Evolutionary conservation across 2,113 vertebrate genomes (phyloP), one percentile per base, ranked within the genome.

Genomic region (Orientallactaga bullata): DNA sequence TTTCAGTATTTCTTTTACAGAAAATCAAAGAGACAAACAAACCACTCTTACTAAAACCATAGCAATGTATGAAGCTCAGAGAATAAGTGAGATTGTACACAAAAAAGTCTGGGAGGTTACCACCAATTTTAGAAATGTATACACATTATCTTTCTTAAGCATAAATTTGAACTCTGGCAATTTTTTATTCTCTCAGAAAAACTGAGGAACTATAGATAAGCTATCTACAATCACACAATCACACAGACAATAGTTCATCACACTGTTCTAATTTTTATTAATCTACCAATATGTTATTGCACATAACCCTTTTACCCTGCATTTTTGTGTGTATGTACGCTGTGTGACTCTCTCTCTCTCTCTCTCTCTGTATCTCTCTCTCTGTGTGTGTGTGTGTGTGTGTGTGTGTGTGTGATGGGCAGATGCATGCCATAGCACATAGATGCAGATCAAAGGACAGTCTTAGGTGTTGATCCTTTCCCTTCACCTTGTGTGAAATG

Each of bases 1-100:
- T 42, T 85, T 73, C 51, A 74, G 2, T 85, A 69, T 73, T 85
- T 35, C 30, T 83, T 68, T 35, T 80, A 8, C 47, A 28, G 66
- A 55, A 12, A 82, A n/a, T 42, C 74, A 93, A 91, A 66, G 69
- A 91, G 51, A 68, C 69, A 93, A 58, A 66, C n/a, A 80, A 85
- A 90, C 1, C 71, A 1, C 13, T 78, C 32, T 86, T 88, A 7
- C 0, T 20, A 73, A 81, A 90, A 6, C 1, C 42, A 55, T 23
- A 65, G 12, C 21, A 47, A 79, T 82, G 37, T 86, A 60, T 94
- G 92, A 5, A 16, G 32, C 30, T 60, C 2, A 69, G 28, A 81
- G 61, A 77, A 84, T 58, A 86, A 86, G 16, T 74, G 6, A 73
- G 4, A 88, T 80, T 82, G 47, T n/a, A 55, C 76, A 71, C 60